Evolutionary conservation across 2,113 vertebrate genomes (phyloP).

Genomic region (Oenanthe melanoleuca): DNA sequence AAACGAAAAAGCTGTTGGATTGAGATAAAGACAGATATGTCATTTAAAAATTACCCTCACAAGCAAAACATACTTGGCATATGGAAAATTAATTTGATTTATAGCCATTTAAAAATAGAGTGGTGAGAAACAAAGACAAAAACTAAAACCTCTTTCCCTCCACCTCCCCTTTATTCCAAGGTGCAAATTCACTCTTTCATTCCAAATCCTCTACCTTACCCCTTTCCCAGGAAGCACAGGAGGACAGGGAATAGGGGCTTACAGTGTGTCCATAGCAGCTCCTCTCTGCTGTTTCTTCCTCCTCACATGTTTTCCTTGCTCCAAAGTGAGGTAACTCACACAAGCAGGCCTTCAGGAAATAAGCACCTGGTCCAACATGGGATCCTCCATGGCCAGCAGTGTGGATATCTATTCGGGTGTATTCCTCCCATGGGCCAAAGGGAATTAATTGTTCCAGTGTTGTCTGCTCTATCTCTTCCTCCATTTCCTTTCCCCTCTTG

Average conservation of each 20-base stretch:
- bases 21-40: not conserved
- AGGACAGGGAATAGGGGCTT: accelerated
- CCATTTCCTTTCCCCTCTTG: not conserved
- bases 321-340: not conserved
- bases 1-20: not conserved
- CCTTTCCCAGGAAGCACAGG: not conserved
- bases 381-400: not conserved
- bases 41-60: not conserved
- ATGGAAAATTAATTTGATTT: not conserved
- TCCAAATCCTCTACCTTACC: not conserved
- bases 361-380: not conserved
- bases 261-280: not conserved
- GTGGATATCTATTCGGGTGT: not conserved
- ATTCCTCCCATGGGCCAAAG: not conserved
- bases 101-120: not conserved
- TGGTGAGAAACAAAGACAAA: not conserved
- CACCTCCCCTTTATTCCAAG: not conserved
- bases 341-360: not conserved
- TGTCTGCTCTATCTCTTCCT: not conserved
- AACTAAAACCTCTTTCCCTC: not conserved
- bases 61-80: not conserved
- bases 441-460: not conserved
- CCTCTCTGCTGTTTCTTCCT: not conserved
- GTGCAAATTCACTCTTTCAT: not conserved
- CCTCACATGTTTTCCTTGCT: not conserved